These are phyloP conservation scores for Clamator glandarius DNA, from an alignment of 2,797 vertebrate genomes.

Conservation along the genomic window DNA sequence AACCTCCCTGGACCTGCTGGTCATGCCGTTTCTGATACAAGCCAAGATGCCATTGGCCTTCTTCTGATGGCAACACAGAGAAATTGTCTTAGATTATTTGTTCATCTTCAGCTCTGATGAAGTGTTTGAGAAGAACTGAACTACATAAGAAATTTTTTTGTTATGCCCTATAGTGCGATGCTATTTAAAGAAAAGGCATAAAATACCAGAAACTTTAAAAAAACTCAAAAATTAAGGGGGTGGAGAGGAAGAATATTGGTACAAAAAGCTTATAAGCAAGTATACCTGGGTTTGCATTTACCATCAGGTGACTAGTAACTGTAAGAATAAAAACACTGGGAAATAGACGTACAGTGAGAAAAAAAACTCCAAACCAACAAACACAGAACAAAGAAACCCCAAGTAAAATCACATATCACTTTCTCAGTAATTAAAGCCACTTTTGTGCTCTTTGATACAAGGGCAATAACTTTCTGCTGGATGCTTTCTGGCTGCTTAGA, in stretches of 20 bases:
- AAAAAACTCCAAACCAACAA: no score
- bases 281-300: not conserved
- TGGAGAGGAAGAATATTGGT: not conserved
- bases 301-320: not conserved
- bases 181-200: not conserved
- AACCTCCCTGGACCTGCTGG: no score
- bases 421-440: not conserved
- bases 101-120: constrained; percentile 15
- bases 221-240: not conserved
- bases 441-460: not conserved
- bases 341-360: not conserved
- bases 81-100: not conserved
- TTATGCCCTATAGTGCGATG: not conserved
- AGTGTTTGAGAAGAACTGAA: constrained; percentile 40
- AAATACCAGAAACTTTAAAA: not conserved
- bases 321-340: not conserved
- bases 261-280: not conserved
- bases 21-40: no score
- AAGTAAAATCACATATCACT: not conserved
- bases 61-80: not conserved
- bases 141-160: not conserved
- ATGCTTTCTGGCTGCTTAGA: not conserved
- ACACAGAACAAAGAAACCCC: not conserved
- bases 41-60: no score
- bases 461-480: not conserved